phyloP scores from a whole-genome alignment of 2,888 invertebrate genomes.

The Augiades crinisus region DNA sequence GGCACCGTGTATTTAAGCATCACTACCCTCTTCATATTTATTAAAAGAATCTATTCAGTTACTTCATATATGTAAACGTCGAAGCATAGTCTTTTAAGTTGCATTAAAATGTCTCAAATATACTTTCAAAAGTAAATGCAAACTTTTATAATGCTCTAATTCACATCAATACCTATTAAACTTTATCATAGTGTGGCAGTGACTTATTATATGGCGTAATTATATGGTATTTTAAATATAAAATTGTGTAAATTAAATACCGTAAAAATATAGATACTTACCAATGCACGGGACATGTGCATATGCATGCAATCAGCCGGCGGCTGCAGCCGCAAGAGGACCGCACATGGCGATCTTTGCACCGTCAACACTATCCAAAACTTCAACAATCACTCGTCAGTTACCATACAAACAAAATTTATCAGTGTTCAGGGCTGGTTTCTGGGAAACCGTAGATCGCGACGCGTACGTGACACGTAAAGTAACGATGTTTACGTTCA shows the following conservation, averaged over 20 bases:
- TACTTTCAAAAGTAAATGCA: background rate
- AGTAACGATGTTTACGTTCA: slow-evolving; percentile 44
- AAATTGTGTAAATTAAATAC: too few species aligned
- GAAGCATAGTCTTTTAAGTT: too few species aligned
- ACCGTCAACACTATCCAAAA: slow-evolving; percentile 34
- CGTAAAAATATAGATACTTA: slow-evolving; percentile 45
- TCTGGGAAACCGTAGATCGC: slow-evolving; percentile 12
- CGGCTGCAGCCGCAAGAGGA: slow-evolving; percentile 54
- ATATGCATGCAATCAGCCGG: slow-evolving; percentile 53
- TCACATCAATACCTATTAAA: background rate
- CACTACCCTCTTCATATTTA: too few species aligned
- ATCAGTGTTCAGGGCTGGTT: slow-evolving; percentile 22
- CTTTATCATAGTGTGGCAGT: slow-evolving; percentile 1
- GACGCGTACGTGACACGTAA: slow-evolving; percentile 37
- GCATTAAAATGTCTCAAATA: too few species aligned
- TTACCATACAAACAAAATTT: slow-evolving; percentile 23
- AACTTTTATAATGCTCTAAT: background rate
- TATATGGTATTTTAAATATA: background rate
- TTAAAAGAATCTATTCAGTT: too few species aligned
- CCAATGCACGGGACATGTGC: slow-evolving; percentile 54
- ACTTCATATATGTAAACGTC: too few species aligned
- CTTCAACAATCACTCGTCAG: slow-evolving; percentile 11
- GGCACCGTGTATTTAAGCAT: too few species aligned
- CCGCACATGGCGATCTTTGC: slow-evolving; percentile 51
- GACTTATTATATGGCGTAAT: background rate